Evolutionary conservation across 2,797 vertebrate genomes (phyloP), one percentile per base, ranked within the genome.

Genomic region (Geotrypetes seraphini): DNA sequence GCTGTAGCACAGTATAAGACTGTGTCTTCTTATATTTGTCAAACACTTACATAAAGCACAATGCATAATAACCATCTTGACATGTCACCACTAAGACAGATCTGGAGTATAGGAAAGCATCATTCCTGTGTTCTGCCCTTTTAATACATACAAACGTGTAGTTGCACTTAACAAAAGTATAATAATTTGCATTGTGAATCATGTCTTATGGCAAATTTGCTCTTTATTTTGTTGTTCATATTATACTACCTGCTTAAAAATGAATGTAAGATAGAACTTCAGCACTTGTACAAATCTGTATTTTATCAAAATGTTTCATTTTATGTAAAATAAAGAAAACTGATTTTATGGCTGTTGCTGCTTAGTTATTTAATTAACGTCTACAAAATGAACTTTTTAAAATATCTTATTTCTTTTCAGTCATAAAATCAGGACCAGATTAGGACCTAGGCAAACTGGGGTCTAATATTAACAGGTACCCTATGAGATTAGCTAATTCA

Each of bases 181-280:
- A 25, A 13, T 41, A 35, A 39, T 58, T 47, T 43, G 40, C 31
- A 52, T 52, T 18, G 46, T 12, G 55, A 34, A 33, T 37, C 17
- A 0, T 0, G 32, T 37, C 40, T 50, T 36, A 5, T 3, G 45
- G 10, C 5, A 0, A n/a, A 8, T 16, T 43, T 38, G 50, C 49
- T 50, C 31, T 48, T 46, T 31, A 31, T 66, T 52, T 45, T 60
- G n/a, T 41, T 49, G 54, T 34, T 56, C 44, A 2, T 66, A 42
- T 60, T 60, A 68, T 44, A 50, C 22, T 39, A 46, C 70, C 76
- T 83, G 71, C 80, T 76, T 81, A 71, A 68, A 79, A 71, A 59
- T 57, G 72, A 87, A 81, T 86, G 85, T 88, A 86, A 63, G 54
- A 73, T 79, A 67, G 70, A 69, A 78, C 82, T 36, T 86, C 81